Percentiles rank a stretch among this genome's conserved stretches.
Conservation (phyloP, 2,797 vertebrate species). For the Danio choprae region DNA sequence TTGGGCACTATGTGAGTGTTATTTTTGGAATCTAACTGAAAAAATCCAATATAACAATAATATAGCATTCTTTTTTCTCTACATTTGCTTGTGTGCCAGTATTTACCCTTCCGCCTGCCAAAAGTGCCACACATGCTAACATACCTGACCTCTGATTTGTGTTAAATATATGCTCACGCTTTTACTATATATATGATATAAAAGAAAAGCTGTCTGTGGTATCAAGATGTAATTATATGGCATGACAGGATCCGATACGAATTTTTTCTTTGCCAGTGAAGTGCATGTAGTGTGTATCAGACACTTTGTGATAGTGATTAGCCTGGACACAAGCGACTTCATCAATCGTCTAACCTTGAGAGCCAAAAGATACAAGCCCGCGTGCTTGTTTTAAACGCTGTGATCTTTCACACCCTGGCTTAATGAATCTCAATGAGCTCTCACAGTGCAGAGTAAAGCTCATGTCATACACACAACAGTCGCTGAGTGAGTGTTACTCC, state of each 20-base stretch:
- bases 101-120: slow-evolving; percentile 1
- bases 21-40: background rate
- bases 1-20: background rate
- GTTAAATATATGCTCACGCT: background rate
- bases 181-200: background rate
- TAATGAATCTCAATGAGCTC: slow-evolving; percentile 56
- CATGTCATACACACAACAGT: slow-evolving; percentile 29
- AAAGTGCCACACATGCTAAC: slow-evolving; percentile 2
- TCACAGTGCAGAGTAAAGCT: slow-evolving; percentile 46
- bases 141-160: slow-evolving; percentile 1
- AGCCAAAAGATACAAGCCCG: slow-evolving; percentile 22
- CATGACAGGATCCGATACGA: background rate
- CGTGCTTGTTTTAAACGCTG: slow-evolving; percentile 35
- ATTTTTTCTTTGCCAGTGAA: background rate
- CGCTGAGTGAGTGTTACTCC: slow-evolving; percentile 31
- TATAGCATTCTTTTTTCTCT: background rate
- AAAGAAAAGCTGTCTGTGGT: background rate
- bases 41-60: background rate
- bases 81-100: background rate
- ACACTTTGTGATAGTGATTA: slow-evolving; percentile 28
- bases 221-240: background rate
- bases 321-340: slow-evolving; percentile 33
- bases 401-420: slow-evolving; percentile 45
- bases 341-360: slow-evolving; percentile 43
- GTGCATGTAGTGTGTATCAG: background rate